Conservation (phyloP, 2,888 invertebrate species). For the Thysanoteuthis rhombus region DNA sequence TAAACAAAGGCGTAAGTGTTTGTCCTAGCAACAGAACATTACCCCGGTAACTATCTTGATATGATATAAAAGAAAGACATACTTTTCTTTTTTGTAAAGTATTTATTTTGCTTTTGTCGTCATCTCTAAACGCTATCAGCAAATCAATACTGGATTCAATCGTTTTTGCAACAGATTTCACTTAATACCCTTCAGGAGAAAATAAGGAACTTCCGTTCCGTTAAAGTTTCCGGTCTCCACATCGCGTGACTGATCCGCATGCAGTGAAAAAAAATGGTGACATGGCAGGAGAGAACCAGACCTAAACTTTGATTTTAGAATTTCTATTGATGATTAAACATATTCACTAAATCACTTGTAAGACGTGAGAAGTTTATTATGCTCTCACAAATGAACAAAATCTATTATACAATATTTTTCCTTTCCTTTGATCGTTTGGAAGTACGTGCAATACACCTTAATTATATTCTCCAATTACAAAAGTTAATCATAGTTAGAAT, state of each 20-base stretch:
- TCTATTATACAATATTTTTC: too few relatives aligned
- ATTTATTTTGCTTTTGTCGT: background rate
- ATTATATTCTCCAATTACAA: too few relatives aligned
- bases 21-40: background rate
- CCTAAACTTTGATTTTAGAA: background rate
- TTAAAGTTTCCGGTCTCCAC: background rate
- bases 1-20: background rate
- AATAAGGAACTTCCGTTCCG: background rate
- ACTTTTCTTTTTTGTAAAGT: background rate
- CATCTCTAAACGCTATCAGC: background rate
- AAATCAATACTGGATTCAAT: background rate
- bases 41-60: background rate
- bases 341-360: background rate
- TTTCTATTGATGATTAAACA: background rate
- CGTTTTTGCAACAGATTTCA: background rate
- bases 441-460: too few relatives aligned
- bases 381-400: background rate
- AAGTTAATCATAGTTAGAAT: too few relatives aligned
- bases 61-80: background rate
- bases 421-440: too few relatives aligned
- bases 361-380: background rate
- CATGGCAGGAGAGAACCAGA: background rate
- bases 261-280: background rate
- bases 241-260: background rate
- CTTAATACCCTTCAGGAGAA: background rate